Base-by-base conservation (phyloP, 2,113 vertebrate species). In the Scytalopus superciliaris region DNA sequence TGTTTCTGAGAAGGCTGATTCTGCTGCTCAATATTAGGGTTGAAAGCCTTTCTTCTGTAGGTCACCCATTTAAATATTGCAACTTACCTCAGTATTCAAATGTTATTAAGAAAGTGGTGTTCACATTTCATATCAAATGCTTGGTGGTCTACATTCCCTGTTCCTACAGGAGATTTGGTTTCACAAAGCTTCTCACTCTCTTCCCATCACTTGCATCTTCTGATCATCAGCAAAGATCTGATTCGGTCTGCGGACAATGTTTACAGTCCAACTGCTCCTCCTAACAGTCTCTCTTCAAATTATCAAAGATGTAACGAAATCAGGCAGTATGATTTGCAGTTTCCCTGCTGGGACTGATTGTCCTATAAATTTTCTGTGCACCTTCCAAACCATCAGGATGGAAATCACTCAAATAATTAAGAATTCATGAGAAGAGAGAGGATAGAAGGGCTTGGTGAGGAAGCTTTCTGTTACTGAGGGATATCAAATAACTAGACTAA, bases 1-100 rank as follows among this genome's bases (percentile, higher is more conserved):
- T 91, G 21, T 69, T 89, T 91, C 91, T 88, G 39, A 91, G 59
- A 70, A 77, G 27, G 77, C 45, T 88, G 30, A 90, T 85, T 95
- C 62, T 70, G 39, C 52, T 83, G 27, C 68, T 96, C 30, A 59
- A 4, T 44, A n/a, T n/a, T 66, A 83, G 33, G 18, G n/a, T 42
- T 76, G 42, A 85, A 91, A 92, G 45, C 37, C 37, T 39, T 80
- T 94, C 60, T 87, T 62, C 77, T 80, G 47, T 77, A 88, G 67
- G 63, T 75, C 19, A 18, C 27, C 13, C 27, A 55, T 90, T 94
- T 96, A 79, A 86, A 77, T 83, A 84, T 6, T 74, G 50, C 50
- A 86, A 45, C 12, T 44, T 30, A 82, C 78, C 49, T 90, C 45
- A 35, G 78, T 77, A 59, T 87, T 82, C 40, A 84, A 78, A 76